Evolutionary conservation across 1,140 invertebrate genomes (phyloP), one percentile per base, ranked within the genome.

Genomic region (Pseudomyrmex sp.): DNA sequence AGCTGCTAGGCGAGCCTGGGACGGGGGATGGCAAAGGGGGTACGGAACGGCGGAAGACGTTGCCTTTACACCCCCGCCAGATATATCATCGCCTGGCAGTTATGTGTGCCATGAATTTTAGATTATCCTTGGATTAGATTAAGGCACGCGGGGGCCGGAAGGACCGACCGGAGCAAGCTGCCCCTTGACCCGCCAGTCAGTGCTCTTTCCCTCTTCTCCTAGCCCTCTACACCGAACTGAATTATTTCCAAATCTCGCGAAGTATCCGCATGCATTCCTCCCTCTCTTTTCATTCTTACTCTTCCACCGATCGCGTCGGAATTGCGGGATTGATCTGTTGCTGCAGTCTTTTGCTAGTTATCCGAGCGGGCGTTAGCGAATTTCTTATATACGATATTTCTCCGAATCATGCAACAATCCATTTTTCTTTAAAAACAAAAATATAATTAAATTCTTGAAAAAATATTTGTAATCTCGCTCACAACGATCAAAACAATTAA

Each of bases 31-130:
- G 72, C 10, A 50, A 74, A 52, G 20, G 59, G 70, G 23, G 46
- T 59, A 56, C 69, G 68, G 82, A 61, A 79, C 65, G 76, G 54
- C 35, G 59, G 76, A 85, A 85, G 86, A 88, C 85, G 76, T 26
- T 85, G 86, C 88, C 88, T 90, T 87, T 88, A 90, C 88, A 90
- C 88, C 90, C 91, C 91, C 84, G 83, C 90, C 90, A 93, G 92
- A 93, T 93, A 93, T 93, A 93, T 93, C 93, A 93, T 93, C 92
- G 93, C 91, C 92, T 93, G 93, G 93, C 93, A 93, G 92, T 93
- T 93, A 93, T 93, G 92, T 93, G 92, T 93, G 92, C 93, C 93
- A 93, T 93, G 93, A 93, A 93, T 93, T 93, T 93, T 93, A 91
- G 92, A 93, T 93, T 93, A 93, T 93, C 90, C 92, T 90, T 82